phyloP scores from a whole-genome alignment of 2,113 vertebrate genomes.

The Mormyrus lacerda region DNA sequence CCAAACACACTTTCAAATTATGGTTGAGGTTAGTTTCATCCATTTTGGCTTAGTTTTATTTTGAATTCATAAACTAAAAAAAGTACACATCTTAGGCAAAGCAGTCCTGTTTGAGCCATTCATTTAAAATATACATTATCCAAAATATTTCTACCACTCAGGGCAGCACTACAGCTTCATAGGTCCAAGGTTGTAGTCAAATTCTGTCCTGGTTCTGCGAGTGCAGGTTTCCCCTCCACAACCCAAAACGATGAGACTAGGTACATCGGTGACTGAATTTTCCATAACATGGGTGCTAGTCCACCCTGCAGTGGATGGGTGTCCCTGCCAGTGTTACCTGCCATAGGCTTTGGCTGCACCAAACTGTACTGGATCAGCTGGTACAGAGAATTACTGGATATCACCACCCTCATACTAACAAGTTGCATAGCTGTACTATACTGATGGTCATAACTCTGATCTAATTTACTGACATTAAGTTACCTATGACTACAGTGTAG shows the following conservation, averaged over 20 bases:
- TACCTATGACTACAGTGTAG: not conserved
- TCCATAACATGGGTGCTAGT: not conserved
- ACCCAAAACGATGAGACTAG: not conserved
- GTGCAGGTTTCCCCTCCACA: not conserved
- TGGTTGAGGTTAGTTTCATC: not conserved
- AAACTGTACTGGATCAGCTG: not conserved
- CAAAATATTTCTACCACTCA: not conserved
- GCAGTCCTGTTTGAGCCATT: not conserved
- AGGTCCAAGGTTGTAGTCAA: not conserved
- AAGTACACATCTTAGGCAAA: not conserved
- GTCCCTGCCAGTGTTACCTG: not conserved
- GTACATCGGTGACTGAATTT: not conserved
- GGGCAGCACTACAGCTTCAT: not conserved
- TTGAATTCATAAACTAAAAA: not conserved
- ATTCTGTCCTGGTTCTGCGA: not conserved
- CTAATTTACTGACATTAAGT: not conserved
- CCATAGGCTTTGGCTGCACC: not conserved
- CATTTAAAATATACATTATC: not conserved
- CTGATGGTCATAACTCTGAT: not conserved
- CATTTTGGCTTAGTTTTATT: not conserved
- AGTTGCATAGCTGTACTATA: not conserved
- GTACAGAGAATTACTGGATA: not conserved
- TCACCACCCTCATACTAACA: not conserved
- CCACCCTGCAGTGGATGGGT: not conserved
- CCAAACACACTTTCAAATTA: not conserved